Conservation (phyloP, 2,797 vertebrate genomes). For the Spinus pinus region DNA sequence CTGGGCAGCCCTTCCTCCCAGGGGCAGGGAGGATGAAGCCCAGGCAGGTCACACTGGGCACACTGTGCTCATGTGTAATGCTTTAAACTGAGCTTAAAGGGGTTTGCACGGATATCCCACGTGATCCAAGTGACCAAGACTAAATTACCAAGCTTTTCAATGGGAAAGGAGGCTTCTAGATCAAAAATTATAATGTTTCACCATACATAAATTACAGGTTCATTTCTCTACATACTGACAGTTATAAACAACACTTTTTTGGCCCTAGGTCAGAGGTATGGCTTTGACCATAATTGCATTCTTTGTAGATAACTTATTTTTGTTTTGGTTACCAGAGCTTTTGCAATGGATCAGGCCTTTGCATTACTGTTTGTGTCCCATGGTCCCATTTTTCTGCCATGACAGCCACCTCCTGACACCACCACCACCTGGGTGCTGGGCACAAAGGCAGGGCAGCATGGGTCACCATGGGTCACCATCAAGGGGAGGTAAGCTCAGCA, state of each 20-base stretch:
- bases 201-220: conserved; percentile 48
- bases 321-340: neutral
- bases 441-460: neutral
- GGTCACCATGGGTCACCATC: neutral
- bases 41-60: neutral
- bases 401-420: neutral
- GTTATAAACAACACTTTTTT: conserved; percentile 48
- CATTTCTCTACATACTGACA: conserved; percentile 1
- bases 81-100: neutral
- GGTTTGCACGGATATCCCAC: neutral
- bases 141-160: conserved; percentile 19
- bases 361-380: neutral
- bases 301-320: conserved; percentile 38
- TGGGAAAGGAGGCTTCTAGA: conserved; percentile 22
- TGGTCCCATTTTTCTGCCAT: neutral
- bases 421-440: neutral
- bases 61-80: neutral
- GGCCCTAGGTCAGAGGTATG: conserved; percentile 7
- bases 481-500: neutral
- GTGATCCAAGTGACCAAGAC: neutral
- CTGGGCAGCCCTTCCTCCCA: neutral
- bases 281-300: conserved; percentile 57
- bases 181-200: conserved; percentile 46
- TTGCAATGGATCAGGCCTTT: neutral
- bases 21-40: neutral